phyloP scores from a whole-genome alignment of 2,888 invertebrate genomes.

The Drosophila algonquin region DNA sequence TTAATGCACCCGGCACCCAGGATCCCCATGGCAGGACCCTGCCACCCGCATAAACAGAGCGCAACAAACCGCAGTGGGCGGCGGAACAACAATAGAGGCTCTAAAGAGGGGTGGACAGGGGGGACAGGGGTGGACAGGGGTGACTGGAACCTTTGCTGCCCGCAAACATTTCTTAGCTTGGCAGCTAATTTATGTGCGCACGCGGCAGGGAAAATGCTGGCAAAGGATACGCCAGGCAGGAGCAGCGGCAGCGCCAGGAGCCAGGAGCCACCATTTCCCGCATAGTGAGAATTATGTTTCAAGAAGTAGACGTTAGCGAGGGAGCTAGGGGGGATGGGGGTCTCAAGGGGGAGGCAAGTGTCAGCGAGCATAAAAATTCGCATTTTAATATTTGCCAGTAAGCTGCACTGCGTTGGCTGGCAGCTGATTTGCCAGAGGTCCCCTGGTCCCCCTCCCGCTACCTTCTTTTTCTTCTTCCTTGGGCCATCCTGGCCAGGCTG shows the following conservation, averaged over 20 bases:
- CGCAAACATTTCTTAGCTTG: conserved; percentile 74
- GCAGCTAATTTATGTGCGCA: conserved; percentile 79
- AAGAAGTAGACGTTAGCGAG: conserved; percentile 4
- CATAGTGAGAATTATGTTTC: conserved; percentile 65
- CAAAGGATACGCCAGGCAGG: conserved; percentile 44
- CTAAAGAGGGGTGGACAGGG: conserved; percentile 1
- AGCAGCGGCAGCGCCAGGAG: not conserved
- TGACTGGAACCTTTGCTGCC: conserved; percentile 65
- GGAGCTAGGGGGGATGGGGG: not conserved
- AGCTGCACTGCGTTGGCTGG: conserved; percentile 71
- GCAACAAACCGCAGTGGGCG: conserved; percentile 71
- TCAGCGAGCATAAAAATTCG: conserved; percentile 79
- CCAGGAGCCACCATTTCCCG: conserved; percentile 44
- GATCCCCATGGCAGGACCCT: not conserved
- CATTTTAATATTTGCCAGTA: conserved; percentile 79
- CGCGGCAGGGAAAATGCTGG: conserved; percentile 71
- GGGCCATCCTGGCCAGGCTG: not conserved
- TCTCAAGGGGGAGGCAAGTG: conserved; percentile 56
- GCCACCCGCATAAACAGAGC: conserved; percentile 72
- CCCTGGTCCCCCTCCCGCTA: not conserved
- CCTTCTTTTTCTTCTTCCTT: conserved; percentile 14
- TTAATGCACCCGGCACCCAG: conserved; percentile 66
- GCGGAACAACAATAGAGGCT: conserved; percentile 50
- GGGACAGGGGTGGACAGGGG: not conserved
- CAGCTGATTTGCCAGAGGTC: conserved; percentile 70